Conservation (phyloP, 2,113 vertebrate species). For the Rhinoptilus africanus region DNA sequence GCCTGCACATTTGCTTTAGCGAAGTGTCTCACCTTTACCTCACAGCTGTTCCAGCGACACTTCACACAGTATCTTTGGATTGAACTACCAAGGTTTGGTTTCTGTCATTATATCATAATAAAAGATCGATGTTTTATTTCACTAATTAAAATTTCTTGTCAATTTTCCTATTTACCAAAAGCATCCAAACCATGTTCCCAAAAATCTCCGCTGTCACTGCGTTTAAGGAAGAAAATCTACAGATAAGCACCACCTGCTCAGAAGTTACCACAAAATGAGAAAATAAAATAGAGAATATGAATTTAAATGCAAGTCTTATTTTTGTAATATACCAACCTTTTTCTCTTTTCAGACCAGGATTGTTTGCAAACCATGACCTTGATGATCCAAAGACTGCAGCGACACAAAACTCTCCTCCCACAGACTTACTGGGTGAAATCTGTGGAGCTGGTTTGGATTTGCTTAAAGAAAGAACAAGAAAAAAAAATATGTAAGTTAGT, state of each 20-base stretch:
- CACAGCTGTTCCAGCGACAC: background rate
- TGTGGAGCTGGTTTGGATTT: conserved; percentile 94
- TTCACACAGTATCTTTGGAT: background rate
- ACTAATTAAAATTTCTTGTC: background rate
- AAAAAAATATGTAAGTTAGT: background rate
- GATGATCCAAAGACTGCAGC: conserved; percentile 91
- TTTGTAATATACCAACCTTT: conserved; percentile 82
- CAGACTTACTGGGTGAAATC: conserved; percentile 96
- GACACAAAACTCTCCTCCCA: conserved; percentile 94
- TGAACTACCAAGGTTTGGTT: background rate
- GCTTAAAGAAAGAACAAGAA: conserved; percentile 77
- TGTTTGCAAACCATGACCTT: conserved; percentile 95
- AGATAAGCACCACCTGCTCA: background rate
- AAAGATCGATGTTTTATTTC: background rate
- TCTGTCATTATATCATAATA: background rate
- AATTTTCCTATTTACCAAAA: background rate
- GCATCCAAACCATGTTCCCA: background rate
- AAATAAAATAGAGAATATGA: background rate
- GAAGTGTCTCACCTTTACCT: background rate
- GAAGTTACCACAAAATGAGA: background rate
- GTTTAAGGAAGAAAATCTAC: background rate
- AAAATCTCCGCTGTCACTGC: background rate
- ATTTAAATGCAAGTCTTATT: background rate
- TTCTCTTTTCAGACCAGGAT: conserved; percentile 91
- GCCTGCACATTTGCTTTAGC: background rate